A percentile compares a stretch with the other conserved stretches of the same genome.
Conservation (phyloP, 2,797 vertebrate species). For the Cygnus olor region DNA sequence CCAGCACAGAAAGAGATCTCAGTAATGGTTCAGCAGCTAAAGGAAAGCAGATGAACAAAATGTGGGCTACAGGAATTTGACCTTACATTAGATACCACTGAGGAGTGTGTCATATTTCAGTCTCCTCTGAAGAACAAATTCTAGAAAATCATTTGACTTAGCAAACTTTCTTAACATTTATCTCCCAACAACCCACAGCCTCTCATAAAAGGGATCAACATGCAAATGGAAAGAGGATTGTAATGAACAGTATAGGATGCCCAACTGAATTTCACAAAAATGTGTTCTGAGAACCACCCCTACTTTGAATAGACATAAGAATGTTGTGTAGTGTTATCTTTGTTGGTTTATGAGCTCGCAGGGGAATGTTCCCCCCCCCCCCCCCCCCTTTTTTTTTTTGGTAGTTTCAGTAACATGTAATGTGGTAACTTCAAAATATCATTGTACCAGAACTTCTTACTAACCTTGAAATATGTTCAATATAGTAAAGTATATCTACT, state of each 20-base stretch:
- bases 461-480: constrained; percentile 45
- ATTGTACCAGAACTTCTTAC: constrained; percentile 51
- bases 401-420: background rate
- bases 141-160: background rate
- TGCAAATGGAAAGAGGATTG: background rate
- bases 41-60: background rate
- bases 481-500: background rate
- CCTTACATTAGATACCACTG: background rate
- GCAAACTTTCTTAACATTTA: background rate
- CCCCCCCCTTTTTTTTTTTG: background rate
- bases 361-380: background rate
- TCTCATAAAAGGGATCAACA: background rate
- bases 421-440: constrained; percentile 37
- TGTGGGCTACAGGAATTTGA: background rate
- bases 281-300: background rate
- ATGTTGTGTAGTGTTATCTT: background rate
- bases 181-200: background rate
- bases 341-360: background rate
- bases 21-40: background rate
- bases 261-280: background rate
- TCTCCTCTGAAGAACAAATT: background rate
- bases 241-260: background rate
- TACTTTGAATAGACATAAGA: background rate
- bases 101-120: background rate
- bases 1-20: background rate